Percentiles rank a stretch among this genome's conserved stretches.
Evolutionary conservation across 2,797 vertebrate genomes (phyloP).

Genomic region (Oreochromis grahami): DNA sequence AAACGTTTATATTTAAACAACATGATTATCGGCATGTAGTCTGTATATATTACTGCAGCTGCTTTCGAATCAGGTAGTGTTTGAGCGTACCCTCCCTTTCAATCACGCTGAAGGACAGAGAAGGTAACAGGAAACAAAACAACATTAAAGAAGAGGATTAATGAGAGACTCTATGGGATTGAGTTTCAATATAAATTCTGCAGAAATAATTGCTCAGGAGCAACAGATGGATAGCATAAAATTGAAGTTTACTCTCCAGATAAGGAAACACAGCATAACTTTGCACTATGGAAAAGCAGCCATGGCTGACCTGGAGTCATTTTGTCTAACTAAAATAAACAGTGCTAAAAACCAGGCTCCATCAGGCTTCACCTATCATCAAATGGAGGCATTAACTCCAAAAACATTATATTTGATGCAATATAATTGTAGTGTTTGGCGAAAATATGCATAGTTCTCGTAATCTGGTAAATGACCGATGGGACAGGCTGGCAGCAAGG

Average conservation of each 20-base stretch:
- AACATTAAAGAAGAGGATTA: neutral
- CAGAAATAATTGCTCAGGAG: neutral
- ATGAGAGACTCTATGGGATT: neutral
- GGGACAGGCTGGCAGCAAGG: neutral
- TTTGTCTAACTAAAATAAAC: neutral
- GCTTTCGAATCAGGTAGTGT: neutral
- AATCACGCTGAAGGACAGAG: neutral
- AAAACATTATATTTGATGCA: neutral
- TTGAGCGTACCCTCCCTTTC: accelerated
- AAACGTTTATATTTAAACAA: neutral
- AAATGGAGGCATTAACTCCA: neutral
- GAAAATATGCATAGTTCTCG: neutral
- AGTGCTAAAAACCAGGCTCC: neutral
- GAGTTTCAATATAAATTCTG: neutral
- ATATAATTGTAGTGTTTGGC: neutral
- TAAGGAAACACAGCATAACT: neutral
- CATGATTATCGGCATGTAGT: neutral
- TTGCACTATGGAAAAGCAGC: neutral
- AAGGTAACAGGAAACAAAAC: neutral
- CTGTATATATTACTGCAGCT: neutral
- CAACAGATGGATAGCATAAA: neutral
- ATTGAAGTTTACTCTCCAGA: neutral
- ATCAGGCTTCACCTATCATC: neutral
- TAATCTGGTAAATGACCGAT: neutral
- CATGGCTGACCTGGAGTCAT: neutral